These are phyloP conservation scores for Ciconia maguari DNA, from an alignment of 2,113 vertebrate genomes.

Conservation along the genomic window DNA sequence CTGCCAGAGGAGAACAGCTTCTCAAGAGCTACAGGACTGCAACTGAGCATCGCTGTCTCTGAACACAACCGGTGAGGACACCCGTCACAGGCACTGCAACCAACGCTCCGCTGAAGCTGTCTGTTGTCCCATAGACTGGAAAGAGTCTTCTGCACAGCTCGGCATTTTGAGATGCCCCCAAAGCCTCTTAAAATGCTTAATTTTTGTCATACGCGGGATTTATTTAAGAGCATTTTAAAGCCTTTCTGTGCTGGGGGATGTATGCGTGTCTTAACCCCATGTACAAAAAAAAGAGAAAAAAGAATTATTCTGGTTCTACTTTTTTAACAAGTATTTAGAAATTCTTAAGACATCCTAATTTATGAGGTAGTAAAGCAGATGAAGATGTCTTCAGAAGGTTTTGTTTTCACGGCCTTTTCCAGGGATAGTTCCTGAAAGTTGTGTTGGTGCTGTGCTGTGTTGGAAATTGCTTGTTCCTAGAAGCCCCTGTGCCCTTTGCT, in stretches of 20 bases:
- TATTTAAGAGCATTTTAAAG: neutral
- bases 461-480: neutral
- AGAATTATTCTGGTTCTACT: neutral
- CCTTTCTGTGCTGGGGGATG: neutral
- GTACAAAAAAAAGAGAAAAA: too few relatives aligned
- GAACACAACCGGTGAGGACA: neutral
- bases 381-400: neutral
- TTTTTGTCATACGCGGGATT: neutral
- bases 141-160: neutral
- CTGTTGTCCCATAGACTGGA: neutral
- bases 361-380: neutral
- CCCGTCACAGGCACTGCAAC: neutral
- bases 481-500: neutral
- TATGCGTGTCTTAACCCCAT: neutral
- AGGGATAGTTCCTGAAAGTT: neutral
- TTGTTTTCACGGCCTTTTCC: neutral
- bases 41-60: neutral
- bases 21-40: neutral
- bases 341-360: neutral
- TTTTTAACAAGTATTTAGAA: neutral
- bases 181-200: neutral
- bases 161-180: neutral
- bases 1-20: neutral
- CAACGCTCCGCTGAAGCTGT: accelerated
- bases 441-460: neutral